Evolutionary conservation across 2,797 vertebrate genomes (phyloP).

Genomic region (Clarias platycephalus): DNA sequence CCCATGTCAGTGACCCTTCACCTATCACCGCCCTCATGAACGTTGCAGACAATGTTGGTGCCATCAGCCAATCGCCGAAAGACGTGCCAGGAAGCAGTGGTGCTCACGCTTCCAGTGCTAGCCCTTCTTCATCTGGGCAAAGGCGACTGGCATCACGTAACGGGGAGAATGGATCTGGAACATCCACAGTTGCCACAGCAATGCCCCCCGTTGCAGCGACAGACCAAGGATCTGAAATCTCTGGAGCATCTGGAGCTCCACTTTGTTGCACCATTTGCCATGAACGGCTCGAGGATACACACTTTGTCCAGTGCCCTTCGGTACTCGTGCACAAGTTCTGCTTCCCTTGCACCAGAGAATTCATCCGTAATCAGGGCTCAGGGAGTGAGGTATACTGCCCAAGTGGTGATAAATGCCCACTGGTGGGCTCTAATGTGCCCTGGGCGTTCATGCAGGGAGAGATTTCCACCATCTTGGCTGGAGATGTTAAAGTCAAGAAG

Average conservation of each 20-base stretch:
- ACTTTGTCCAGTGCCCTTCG: slow-evolving; percentile 90
- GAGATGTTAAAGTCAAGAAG: slow-evolving; percentile 89
- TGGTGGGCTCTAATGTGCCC: slow-evolving; percentile 84
- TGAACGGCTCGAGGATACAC: slow-evolving; percentile 87
- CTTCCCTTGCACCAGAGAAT: slow-evolving; percentile 86
- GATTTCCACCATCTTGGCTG: slow-evolving; percentile 87
- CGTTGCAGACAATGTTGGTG: slow-evolving; percentile 81
- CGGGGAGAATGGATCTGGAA: slow-evolving; percentile 59
- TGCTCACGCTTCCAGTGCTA: slow-evolving; percentile 68
- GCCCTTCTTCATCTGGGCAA: slow-evolving; percentile 67
- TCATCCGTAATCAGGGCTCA: slow-evolving; percentile 84
- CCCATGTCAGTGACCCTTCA: slow-evolving; percentile 77
- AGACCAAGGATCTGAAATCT: slow-evolving; percentile 61
- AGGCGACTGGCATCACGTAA: slow-evolving; percentile 71
- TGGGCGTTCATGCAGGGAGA: slow-evolving; percentile 94
- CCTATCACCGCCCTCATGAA: slow-evolving; percentile 87
- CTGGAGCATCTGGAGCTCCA: slow-evolving; percentile 68
- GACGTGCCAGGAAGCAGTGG: slow-evolving; percentile 71
- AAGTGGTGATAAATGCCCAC: slow-evolving; percentile 87
- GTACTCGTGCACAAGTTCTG: slow-evolving; percentile 89
- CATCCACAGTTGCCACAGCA: slow-evolving; percentile 50
- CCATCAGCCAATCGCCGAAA: slow-evolving; percentile 76
- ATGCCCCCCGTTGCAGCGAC: slow-evolving; percentile 60
- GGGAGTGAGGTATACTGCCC: slow-evolving; percentile 89
- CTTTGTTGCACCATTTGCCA: slow-evolving; percentile 87